Evolutionary conservation across 2,888 invertebrate genomes (phyloP), one percentile per base, ranked within the genome.

Genomic region (Stegophylla sp.): DNA sequence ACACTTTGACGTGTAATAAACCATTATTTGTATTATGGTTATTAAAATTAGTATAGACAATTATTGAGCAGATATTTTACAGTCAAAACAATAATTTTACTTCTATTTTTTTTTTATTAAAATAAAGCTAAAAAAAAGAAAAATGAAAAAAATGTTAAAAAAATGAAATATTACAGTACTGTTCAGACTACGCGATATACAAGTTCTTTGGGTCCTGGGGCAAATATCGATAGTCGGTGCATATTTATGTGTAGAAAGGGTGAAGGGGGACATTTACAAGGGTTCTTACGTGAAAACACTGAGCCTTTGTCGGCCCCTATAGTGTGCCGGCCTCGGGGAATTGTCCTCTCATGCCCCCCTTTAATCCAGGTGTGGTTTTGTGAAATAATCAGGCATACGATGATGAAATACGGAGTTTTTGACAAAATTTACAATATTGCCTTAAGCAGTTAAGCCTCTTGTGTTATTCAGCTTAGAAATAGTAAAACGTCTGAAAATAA

Each of bases 351-450:
- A 20, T 64, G 41, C 43, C 41, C 20, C 43, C 43, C 13, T 20
- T 23, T 41, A 41, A 43, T 43, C n/a, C 64, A 1, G 43, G 20
- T 7, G 13, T 7, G 23, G 64, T 64, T 64, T 43, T 41, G 9
- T 15, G 7, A 64, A 64, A 64, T 64, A 64, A 64, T 64, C 41
- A 64, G 64, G 20, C 43, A 43, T 41, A 20, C 20, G 64, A 64
- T 43, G 41, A 64, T 64, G 43, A 43, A 64, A 64, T 64, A 43
- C 20, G 43, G 43, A 41, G 64, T 64, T 64, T 63, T 64, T 64
- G 41, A 20, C 23, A 7, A 43, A 43, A 64, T 64, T 43, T 64
- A 23, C 43, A 41, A 64, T 64, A 17, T 17, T 51, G 17, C 17
- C 15, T 17, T 4, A 17, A 51, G 17, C 1, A 1, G 17, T 51